Base-by-base conservation (phyloP, 2,888 invertebrate genomes). In the Pseudoips prasinana region DNA sequence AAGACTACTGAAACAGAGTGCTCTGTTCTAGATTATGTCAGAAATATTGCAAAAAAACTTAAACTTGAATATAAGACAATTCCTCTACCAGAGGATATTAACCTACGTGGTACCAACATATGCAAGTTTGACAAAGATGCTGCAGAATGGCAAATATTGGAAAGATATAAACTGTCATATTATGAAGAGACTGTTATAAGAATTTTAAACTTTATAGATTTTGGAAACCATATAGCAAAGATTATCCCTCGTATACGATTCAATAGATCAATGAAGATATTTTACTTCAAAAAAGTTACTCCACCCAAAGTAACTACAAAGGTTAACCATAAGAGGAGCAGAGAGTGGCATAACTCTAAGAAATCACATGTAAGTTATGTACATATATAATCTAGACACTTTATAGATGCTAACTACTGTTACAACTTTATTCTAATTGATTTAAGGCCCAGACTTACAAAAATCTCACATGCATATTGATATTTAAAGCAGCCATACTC, bases 151-250 rank as follows among this genome's bases (percentile, higher is more conserved):
- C 89, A 92, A 44, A 84, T 89, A 43, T 64, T 91, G 27, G 79
- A 90, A 8, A 90, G 84, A 48, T 86, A 85, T 36, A 89, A 85
- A 51, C 81, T 93, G 39, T 84, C 87, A 18, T 71, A 83, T 1
- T 90, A 89, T 62, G 95, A 96, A 66, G 94, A 95, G 73, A 92
- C 93, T 32, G 83, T 95, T 10, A 81, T 96, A 46, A 90, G 97
- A 53, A 91, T 94, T 23, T 89, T 94, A 34, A 94, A 94, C 73
- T 91, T 97, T 63, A 90, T 95, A 18, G 92, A 94, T 49, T 96
- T 97, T 81, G 96, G 96, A 1, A 91, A 92, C 62, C 91, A 95
- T 45, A 90, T 92, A 29, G 88, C 90, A 2, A 89, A 93, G 30
- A 86, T 92, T 28, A 92, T 93, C 42, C 92, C 93, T n/a, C 91